Percentiles rank a stretch among this genome's conserved stretches.
phyloP scores from a whole-genome alignment of 2,888 invertebrate genomes.

The Thereva nobilitata region DNA sequence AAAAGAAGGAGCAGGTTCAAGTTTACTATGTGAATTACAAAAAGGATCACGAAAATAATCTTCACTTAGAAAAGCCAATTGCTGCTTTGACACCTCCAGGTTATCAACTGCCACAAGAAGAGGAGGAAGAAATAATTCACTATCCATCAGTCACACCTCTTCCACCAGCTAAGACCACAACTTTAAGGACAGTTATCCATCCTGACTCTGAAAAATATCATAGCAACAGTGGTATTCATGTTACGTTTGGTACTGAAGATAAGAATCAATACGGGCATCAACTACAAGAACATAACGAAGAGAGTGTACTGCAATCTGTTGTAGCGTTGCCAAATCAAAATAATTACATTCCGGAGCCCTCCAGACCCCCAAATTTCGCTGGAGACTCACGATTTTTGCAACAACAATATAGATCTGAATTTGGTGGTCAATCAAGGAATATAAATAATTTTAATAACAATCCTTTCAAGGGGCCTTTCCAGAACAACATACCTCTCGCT shows the following conservation, averaged over 20 bases:
- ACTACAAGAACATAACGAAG: conserved; percentile 63
- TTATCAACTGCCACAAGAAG: conserved; percentile 66
- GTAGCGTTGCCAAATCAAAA: conserved; percentile 59
- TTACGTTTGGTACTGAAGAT: conserved; percentile 76
- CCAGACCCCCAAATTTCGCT: background rate
- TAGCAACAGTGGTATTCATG: conserved; percentile 77
- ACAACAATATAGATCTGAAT: conserved; percentile 3
- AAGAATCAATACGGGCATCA: conserved; percentile 57
- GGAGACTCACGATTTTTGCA: conserved; percentile 4
- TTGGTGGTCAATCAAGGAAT: conserved; percentile 15
- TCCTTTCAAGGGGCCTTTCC: background rate
- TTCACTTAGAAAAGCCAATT: conserved; percentile 79
- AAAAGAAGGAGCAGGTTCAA: conserved; percentile 82
- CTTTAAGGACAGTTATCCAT: conserved; percentile 80
- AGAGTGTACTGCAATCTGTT: conserved; percentile 68
- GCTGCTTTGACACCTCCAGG: conserved; percentile 76
- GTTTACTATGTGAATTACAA: conserved; percentile 91
- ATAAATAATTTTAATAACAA: conserved; percentile 14
- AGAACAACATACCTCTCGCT: conserved; percentile 11
- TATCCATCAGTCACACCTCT: conserved; percentile 63
- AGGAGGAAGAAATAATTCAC: conserved; percentile 60
- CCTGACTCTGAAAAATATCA: conserved; percentile 86
- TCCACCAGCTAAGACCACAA: conserved; percentile 70
- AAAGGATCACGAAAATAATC: conserved; percentile 75
- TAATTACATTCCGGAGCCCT: conserved; percentile 15